These are phyloP conservation scores for Mastacembelus armatus DNA, from an alignment of 2,797 vertebrate species.

Conservation along the genomic window DNA sequence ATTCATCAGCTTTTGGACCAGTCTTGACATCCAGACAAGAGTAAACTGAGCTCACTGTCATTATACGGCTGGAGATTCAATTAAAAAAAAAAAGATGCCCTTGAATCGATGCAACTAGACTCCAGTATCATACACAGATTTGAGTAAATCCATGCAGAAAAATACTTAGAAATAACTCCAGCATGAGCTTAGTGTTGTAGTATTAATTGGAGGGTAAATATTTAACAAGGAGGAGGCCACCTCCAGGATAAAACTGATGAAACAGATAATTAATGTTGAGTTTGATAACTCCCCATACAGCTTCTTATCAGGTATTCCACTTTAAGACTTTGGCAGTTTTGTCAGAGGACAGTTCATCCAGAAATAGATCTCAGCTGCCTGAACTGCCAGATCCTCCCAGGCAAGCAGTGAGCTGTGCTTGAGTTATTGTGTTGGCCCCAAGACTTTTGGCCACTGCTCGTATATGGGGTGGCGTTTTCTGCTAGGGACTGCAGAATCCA, in stretches of 20 bases:
- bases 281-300: background rate
- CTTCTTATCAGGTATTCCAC: constrained; percentile 51
- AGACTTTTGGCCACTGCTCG: constrained; percentile 46
- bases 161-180: constrained; percentile 10
- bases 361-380: constrained; percentile 59
- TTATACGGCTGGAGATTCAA: too few relatives aligned
- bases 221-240: constrained; percentile 4
- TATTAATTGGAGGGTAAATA: background rate
- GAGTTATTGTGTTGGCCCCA: constrained; percentile 65
- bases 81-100: too few relatives aligned
- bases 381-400: constrained; percentile 31
- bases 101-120: background rate
- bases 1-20: too few relatives aligned
- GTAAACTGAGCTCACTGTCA: background rate
- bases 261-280: too few relatives aligned
- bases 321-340: constrained; percentile 39
- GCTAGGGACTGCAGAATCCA: too few relatives aligned
- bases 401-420: constrained; percentile 40
- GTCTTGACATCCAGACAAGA: background rate
- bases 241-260: constrained; percentile 19
- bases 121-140: constrained; percentile 8
- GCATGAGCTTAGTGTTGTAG: background rate
- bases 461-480: constrained; percentile 39
- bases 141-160: constrained; percentile 20
- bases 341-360: constrained; percentile 52